Conservation (phyloP, 1,140 invertebrate genomes). For the Achroia grisella region DNA sequence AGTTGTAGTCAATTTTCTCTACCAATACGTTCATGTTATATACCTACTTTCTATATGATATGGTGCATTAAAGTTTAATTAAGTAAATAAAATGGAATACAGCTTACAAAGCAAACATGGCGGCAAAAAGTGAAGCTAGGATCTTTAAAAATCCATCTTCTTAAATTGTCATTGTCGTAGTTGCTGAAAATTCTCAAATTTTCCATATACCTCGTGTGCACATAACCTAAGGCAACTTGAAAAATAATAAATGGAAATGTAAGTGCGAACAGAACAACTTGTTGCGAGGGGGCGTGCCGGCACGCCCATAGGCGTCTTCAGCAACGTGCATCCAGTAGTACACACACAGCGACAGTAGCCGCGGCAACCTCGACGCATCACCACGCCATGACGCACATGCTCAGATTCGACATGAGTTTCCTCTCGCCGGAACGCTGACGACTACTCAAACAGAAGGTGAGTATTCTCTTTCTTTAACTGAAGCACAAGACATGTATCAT, state of each 20-base stretch:
- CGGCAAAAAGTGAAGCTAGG: too few species aligned
- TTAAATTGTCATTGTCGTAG: too few species aligned
- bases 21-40: too few species aligned
- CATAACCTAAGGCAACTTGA: not conserved
- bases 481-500: too few species aligned
- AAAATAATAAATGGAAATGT: conserved; percentile 1
- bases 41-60: too few species aligned
- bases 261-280: conserved; percentile 18
- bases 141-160: too few species aligned
- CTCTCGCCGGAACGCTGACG: conserved; percentile 72
- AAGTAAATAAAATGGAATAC: too few species aligned
- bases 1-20: too few species aligned
- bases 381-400: conserved; percentile 45
- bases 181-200: too few species aligned
- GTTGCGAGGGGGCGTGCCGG: conserved; percentile 39
- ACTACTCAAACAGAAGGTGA: conserved; percentile 66
- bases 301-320: conserved; percentile 7
- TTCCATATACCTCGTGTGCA: not conserved
- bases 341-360: conserved; percentile 16
- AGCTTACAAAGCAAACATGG: too few species aligned
- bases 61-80: too few species aligned
- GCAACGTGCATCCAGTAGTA: not conserved
- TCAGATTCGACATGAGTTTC: conserved; percentile 62
- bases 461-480: conserved; percentile 4
- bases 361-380: conserved; percentile 7